Conservation (phyloP, 2,113 vertebrate genomes). For the Ammodytes marinus region DNA sequence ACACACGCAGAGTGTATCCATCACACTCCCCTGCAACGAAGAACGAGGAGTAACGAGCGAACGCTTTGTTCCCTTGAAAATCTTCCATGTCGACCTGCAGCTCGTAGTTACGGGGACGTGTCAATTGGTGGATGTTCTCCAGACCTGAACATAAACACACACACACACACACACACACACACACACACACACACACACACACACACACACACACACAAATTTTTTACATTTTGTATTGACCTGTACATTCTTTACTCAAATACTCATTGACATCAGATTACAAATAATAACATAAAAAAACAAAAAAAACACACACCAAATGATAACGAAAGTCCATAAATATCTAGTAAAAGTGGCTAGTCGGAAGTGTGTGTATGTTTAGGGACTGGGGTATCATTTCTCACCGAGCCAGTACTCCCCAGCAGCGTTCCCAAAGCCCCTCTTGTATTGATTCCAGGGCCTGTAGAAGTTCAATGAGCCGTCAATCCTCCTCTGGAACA, state of each 20-base stretch:
- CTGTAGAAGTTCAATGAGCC: constrained; percentile 55
- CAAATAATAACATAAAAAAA: too few relatives aligned
- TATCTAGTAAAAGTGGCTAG: background rate
- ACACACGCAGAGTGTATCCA: constrained; percentile 38
- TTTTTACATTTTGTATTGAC: too few relatives aligned
- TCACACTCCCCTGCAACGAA: background rate
- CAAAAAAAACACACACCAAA: too few relatives aligned
- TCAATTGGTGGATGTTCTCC: constrained; percentile 30
- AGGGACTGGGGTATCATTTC: background rate
- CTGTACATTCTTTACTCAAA: too few relatives aligned
- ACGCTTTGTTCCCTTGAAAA: constrained; percentile 28
- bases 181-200: too few relatives aligned
- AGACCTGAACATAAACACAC: constrained; percentile 50
- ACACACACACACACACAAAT: too few relatives aligned
- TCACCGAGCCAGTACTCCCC: constrained; percentile 65
- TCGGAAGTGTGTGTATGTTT: background rate
- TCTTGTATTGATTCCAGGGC: constrained; percentile 39
- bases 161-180: too few relatives aligned
- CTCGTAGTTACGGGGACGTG: background rate
- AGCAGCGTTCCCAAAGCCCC: constrained; percentile 37
- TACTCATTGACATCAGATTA: too few relatives aligned
- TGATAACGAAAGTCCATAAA: too few relatives aligned
- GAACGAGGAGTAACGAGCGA: constrained; percentile 47
- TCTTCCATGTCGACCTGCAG: constrained; percentile 62
- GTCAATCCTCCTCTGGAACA: constrained; percentile 56